Conservation (phyloP, 53 echinoderm and acorn worm species). For the Actinopyga echinites region DNA sequence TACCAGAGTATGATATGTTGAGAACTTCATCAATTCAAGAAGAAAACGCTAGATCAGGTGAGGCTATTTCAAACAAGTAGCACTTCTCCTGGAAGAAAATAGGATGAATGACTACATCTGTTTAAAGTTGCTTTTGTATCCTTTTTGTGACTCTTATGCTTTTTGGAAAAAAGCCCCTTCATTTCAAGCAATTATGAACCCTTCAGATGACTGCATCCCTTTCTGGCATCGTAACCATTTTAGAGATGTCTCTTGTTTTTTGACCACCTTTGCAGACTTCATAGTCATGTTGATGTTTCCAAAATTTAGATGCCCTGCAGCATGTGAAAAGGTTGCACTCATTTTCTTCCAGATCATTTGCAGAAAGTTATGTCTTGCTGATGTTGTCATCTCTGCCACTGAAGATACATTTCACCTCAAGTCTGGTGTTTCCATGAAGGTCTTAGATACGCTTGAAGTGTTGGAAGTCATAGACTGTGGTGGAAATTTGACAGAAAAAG, state of each 20-base stretch:
- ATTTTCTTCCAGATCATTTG: neutral
- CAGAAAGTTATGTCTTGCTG: neutral
- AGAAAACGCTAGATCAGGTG: no score
- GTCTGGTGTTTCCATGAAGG: neutral
- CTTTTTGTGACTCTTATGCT: no score
- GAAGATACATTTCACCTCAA: neutral
- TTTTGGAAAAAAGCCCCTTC: no score
- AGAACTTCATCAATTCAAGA: no score
- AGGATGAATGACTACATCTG: no score
- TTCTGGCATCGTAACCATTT: no score
- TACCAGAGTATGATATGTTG: neutral
- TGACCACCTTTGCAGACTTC: neutral
- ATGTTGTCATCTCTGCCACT: neutral
- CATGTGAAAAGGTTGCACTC: neutral
- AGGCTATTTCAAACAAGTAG: no score
- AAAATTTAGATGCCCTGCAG: neutral
- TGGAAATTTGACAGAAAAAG: neutral
- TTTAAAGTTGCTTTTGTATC: no score
- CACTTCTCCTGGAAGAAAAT: no score
- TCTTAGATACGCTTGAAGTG: neutral
- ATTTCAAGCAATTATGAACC: no score
- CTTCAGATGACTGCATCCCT: no score
- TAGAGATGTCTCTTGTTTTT: no score
- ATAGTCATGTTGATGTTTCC: neutral
- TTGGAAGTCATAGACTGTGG: neutral